These are phyloP conservation scores for Drosophila buzzatii DNA, from an alignment of 2,888 invertebrate genomes.

Conservation along the genomic window DNA sequence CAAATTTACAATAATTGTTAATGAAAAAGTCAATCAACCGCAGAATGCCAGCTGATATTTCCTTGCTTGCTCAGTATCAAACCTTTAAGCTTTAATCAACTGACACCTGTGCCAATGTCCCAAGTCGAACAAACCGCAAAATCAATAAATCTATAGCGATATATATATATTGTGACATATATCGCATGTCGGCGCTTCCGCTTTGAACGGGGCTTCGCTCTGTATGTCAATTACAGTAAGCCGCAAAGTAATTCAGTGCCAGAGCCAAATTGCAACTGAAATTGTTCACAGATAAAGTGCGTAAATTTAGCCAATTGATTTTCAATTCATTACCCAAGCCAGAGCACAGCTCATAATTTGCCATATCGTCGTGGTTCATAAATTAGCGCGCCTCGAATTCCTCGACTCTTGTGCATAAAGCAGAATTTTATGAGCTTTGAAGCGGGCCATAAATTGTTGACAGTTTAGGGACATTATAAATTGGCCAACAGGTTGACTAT, in stretches of 20 bases:
- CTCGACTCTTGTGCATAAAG: constrained; percentile 53
- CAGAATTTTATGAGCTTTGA: constrained; percentile 61
- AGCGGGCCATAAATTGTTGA: constrained; percentile 54
- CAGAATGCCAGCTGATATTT: neutral
- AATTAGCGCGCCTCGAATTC: constrained; percentile 46
- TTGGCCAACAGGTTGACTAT: constrained; percentile 59
- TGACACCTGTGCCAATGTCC: constrained; percentile 67
- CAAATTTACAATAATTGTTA: neutral
- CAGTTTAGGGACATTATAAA: constrained; percentile 5
- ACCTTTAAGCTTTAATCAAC: constrained; percentile 9
- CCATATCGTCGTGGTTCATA: constrained; percentile 37
- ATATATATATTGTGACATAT: neutral
- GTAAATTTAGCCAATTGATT: constrained; percentile 29
- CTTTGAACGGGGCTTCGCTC: constrained; percentile 45
- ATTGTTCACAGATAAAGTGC: constrained; percentile 14
- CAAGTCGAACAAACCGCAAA: constrained; percentile 55
- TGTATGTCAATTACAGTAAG: constrained; percentile 18
- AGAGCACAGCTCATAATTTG: constrained; percentile 39
- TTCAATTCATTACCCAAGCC: constrained; percentile 26
- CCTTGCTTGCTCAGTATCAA: neutral
- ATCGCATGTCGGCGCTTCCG: constrained; percentile 60
- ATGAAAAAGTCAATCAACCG: neutral
- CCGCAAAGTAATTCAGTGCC: constrained; percentile 40
- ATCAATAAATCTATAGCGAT: constrained; percentile 21
- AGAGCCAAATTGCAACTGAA: constrained; percentile 3